These are phyloP conservation scores for Rallus limicola DNA, from an alignment of 2,113 vertebrate genomes.

Conservation along the genomic window DNA sequence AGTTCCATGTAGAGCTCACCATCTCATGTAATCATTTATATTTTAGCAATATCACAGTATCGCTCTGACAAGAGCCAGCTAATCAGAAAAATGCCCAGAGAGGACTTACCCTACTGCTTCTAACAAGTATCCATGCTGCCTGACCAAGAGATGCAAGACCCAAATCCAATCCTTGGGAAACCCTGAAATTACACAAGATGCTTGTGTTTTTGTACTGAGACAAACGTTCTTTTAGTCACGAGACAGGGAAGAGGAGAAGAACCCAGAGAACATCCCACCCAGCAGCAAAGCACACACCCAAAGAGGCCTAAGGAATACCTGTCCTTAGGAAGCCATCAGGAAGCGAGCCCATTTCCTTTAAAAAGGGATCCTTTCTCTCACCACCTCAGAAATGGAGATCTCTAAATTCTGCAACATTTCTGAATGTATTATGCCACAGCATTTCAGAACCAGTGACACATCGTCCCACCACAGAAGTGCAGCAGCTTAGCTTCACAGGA, in stretches of 20 bases:
- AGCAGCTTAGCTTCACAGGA: neutral
- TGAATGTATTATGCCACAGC: neutral
- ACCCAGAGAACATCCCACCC: neutral
- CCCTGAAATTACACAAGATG: neutral
- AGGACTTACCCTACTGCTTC: neutral
- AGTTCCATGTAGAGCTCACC: neutral
- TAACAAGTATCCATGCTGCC: neutral
- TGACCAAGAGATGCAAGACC: neutral
- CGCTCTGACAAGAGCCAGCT: neutral
- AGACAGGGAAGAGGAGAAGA: neutral
- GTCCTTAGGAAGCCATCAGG: neutral
- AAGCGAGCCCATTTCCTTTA: neutral
- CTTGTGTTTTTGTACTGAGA: accelerated
- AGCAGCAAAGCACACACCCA: neutral
- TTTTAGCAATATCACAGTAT: neutral
- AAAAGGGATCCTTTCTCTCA: neutral
- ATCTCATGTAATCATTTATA: neutral
- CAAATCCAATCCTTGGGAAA: neutral
- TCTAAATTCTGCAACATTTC: neutral
- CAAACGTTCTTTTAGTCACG: neutral
- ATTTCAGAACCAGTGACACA: neutral
- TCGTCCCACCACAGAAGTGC: neutral
- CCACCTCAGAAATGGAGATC: neutral
- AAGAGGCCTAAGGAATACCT: neutral
- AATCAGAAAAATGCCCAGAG: neutral